Evolutionary conservation across 35 echinoderm and acorn worm species (phyloP), one percentile per base, ranked within the genome.

Genomic region (Acanthaster planci): DNA sequence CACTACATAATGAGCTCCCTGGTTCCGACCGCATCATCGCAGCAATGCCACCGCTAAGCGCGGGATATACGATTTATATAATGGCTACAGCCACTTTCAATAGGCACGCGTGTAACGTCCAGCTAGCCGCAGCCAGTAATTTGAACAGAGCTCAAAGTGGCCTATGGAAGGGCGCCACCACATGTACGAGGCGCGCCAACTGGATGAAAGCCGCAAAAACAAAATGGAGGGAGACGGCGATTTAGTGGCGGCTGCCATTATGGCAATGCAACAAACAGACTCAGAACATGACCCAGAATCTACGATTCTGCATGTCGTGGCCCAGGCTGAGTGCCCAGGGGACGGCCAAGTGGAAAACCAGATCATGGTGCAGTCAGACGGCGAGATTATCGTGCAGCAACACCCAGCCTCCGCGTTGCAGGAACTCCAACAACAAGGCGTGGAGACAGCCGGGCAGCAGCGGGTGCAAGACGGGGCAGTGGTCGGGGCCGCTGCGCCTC

Each of bases 141-240:
- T n/a, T n/a, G n/a, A n/a, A n/a, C n/a, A 47, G 12, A 47, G 4
- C 4, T 12, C 42, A 47, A 4, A 47, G 42, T 47, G 4, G 42
- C 12, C 12, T n/a, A n/a, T 47, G 4, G 42, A 47, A 47, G 42
- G 42, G 42, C 42, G 42, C 42, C 42, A 47, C 42, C 42, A 47
- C 42, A 6, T 12, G 42, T 6, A 4, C 12, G 42, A 12, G 42
- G 12, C 12, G 4, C 4, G 42, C 42, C 42, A 47, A 47, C 12
- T 47, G 12, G 12, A 6, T 47, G 3, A 23, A 68, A 72, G 30
- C 16, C 16, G 54, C 54, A 67, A 27, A 27, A 67, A 35, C 18
- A 72, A 72, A 72, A 72, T 72, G 64, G 64, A 72, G 64, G 64
- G 64, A 72, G 64, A 72, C 14, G 64, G 64, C 64, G 64, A 72